Evolutionary conservation across 1,140 invertebrate genomes (phyloP), one percentile per base, ranked within the genome.

Genomic region (Cepaea nemoralis): DNA sequence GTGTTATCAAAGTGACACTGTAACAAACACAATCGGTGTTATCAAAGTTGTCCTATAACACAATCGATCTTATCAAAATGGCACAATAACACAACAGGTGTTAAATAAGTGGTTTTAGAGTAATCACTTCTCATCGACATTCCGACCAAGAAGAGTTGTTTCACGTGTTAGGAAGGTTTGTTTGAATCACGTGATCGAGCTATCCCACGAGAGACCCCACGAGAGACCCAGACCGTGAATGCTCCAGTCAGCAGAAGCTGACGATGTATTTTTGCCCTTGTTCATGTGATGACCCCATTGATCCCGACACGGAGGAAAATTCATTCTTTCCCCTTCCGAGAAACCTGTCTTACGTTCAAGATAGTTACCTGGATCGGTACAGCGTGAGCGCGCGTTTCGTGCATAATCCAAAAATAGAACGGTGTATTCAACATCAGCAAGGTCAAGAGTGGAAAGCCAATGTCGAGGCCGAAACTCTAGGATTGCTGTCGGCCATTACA

Each of bases 281-380:
- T n/a, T 70, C 82, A 12, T 80, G 71, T 59, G 39, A 77, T 66
- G 80, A 83, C 33, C 45, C 83, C 16, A 39, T 79, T 63, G 70
- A 63, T 50, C 79, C 80, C 19, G 74, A 80, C 27, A 48, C 48
- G 31, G 84, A 85, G 31, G 84, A 83, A 31, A 78, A 79, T 66
- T 70, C 75, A 35, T 35, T 81, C 12, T 69, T 85, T 45, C 67
- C 55, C 12, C 70, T 85, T 77, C 89, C 89, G 0, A 74, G 89
- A 63, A 90, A 90, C 83, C 74, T 90, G 14, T 90, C 89, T 6
- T 90, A 90, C 70, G 82, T 81, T 14, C 87, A 88, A 45, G 86
- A 88, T 35, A 88, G 86, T 73, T 85, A 85, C 59, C 71, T 89
- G 50, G 87, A 88, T 71, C 83, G 85, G 66, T 87, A 83, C 80